phyloP scores from a whole-genome alignment of 1,140 invertebrate species.

The Pseudomyrmex pallidus region DNA sequence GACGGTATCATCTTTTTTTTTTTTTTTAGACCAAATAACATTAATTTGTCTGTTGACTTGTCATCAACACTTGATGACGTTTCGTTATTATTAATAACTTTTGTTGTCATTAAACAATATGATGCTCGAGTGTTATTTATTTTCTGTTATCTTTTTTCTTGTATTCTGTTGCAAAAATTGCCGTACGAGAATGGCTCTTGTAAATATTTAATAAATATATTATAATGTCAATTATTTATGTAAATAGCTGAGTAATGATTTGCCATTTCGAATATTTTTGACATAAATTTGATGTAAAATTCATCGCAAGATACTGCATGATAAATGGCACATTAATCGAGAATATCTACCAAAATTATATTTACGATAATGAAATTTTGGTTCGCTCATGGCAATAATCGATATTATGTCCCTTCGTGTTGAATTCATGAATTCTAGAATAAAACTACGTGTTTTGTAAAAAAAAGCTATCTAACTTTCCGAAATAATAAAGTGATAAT shows the following conservation, averaged over 20 bases:
- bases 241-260: slow-evolving; percentile 8
- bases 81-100: slow-evolving; percentile 4
- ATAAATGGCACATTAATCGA: slow-evolving; percentile 11
- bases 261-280: background rate
- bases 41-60: background rate
- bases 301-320: slow-evolving; percentile 36
- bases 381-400: background rate
- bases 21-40: background rate
- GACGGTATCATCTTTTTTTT: background rate
- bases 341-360: slow-evolving; percentile 17
- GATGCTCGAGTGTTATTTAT: background rate
- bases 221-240: background rate
- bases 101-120: slow-evolving; percentile 13
- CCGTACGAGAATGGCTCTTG: background rate
- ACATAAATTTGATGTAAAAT: slow-evolving; percentile 20
- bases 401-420: background rate
- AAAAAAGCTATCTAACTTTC: slow-evolving; percentile 12
- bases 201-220: background rate
- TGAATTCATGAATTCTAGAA: slow-evolving; percentile 15
- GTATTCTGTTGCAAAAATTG: background rate
- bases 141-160: background rate
- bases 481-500: background rate
- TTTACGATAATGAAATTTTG: slow-evolving; percentile 28
- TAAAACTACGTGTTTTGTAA: background rate
- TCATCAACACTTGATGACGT: background rate